phyloP scores from a whole-genome alignment of 2,888 invertebrate species.

The Blomia tropicalis region DNA sequence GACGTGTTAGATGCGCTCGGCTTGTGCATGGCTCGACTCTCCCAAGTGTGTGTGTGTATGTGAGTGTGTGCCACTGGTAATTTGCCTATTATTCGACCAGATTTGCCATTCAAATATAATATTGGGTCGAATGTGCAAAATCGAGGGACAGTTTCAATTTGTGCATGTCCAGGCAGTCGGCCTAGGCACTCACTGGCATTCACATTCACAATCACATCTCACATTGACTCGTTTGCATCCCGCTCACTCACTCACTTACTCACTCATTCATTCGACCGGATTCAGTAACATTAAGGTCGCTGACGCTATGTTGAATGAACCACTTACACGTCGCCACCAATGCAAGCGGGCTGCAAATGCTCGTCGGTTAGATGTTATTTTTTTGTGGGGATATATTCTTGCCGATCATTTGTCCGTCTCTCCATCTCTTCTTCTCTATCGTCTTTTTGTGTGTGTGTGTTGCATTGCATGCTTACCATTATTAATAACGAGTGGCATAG shows the following conservation, averaged over 20 bases:
- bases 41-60: too few relatives aligned
- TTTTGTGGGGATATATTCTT: too few relatives aligned
- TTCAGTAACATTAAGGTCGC: not conserved
- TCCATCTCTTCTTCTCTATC: not conserved
- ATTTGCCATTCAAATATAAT: too few relatives aligned
- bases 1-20: not conserved
- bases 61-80: too few relatives aligned
- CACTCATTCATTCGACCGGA: not conserved
- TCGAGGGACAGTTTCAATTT: slow-evolving; percentile 11
- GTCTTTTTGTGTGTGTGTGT: not conserved
- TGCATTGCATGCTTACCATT: not conserved
- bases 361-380: too few relatives aligned
- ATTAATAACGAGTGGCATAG: slow-evolving; percentile 11
- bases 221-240: not conserved
- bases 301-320: not conserved
- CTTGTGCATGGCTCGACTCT: not conserved
- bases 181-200: too few relatives aligned
- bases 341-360: not conserved
- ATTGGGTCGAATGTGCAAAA: not conserved
- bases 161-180: too few relatives aligned
- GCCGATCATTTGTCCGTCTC: not conserved
- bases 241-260: too few relatives aligned
- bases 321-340: not conserved
- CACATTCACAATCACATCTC: too few relatives aligned
- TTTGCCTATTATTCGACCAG: slow-evolving; percentile 12